Base-by-base conservation (phyloP, 92 coral and sea anemone genomes). In the Phenganax marumi region DNA sequence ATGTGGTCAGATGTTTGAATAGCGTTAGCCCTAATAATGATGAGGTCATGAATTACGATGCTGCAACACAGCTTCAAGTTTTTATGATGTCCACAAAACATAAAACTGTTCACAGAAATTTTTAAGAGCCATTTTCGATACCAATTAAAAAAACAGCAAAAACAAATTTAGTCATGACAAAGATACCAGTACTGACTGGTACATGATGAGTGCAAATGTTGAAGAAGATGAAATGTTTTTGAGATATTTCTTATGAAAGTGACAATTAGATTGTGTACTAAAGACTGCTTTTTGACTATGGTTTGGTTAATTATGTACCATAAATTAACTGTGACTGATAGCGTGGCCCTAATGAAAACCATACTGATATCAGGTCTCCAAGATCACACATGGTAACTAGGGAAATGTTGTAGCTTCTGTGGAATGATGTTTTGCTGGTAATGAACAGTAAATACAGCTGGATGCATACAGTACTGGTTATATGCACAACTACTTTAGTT, bases 1-100 rank as follows among this genome's bases (percentile, higher is more conserved):
- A n/a, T n/a, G n/a, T n/a, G n/a, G n/a, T n/a, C n/a, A 49, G 16
- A 66, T 66, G 72, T 66, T 66, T 66, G 72, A 33, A 66, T 24
- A 66, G 6, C 49, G 24, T 19, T 10, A 24, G 17, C 14, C n/a
- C 43, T 33, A 33, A 5, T 33, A 33, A 33, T 66, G 5, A 10
- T 66, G n/a, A n/a, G n/a, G 17, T 66, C 72, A 66, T 66, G 18
- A 66, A 66, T 66, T 17, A 25, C 72, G 18, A n/a, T 66, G 43
- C 72, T 25, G 50, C 50, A 66, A 62, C 68, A 62, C 25, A 3
- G 68, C 68, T 18, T 1, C 19, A 56, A 21, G 22, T 62, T 13
- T 23, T 21, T 11, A 39, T 19, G 10, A 19, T 7, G 33, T 3
- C 68, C 33, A 21, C 18, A 58, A 14, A 62, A 4, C 33, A n/a